Base-by-base conservation (phyloP, 2,113 vertebrate species). In the Triplophysa tibetana region DNA sequence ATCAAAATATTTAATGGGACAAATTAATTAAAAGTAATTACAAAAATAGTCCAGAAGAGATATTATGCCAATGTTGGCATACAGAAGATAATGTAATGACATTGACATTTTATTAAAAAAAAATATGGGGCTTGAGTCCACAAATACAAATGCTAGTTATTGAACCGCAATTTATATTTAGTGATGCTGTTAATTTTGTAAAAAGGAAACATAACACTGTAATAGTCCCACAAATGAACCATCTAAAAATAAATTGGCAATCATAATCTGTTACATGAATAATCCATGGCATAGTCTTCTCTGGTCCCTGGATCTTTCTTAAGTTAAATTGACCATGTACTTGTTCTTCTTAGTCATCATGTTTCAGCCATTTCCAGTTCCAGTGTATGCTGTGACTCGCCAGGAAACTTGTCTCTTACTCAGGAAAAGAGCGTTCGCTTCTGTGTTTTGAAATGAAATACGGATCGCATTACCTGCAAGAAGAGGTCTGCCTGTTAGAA, bases 361-460 rank as follows among this genome's bases (percentile, higher is more conserved):
- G 52, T 58, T 58, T 72, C 50, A 72, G 7, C 26, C 29, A 38
- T 58, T 72, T 21, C 50, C 50, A 56, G 38, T 72, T 17, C 52
- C 29, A 13, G 26, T 21, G 50, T 58, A 21, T 38, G 11, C 69
- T 58, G 4, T 52, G 50, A 5, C 14, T 14, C n/a, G 50, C 50
- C 69, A 56, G 50, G 50, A 54, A 72, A 19, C 56, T 58, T 58
- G 52, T 56, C 50, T 72, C 10, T 14, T 70, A 6, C 17, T 56
- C 33, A n/a, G 26, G 26, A 56, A 70, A 29, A 70, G 50, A n/a
- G 68, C 50, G 12, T 56, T 33, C 10, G 6, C 17, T 70, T 70
- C 14, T 17, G 66, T 68, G 50, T 72, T 72, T 72, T 72, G 69
- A 72, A 56, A 26, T 26, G 26, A 23, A 43, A n/a, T 23, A 43